Percentiles rank a stretch among this genome's conserved stretches.
phyloP scores from a whole-genome alignment of 1,140 invertebrate species.

The Apis florea region DNA sequence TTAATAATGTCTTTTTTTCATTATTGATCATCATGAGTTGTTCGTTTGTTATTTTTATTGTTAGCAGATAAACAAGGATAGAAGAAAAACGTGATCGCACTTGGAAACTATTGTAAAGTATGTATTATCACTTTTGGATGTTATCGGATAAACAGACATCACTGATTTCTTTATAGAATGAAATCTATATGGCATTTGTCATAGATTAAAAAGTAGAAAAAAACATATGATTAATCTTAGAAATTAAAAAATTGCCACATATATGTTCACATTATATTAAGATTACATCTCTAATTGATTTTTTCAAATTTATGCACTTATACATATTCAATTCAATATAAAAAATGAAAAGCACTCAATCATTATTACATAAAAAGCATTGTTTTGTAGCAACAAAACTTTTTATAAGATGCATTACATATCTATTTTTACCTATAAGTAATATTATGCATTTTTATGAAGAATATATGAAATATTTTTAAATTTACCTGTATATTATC shows the following conservation, averaged over 20 bases:
- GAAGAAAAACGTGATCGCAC: background rate
- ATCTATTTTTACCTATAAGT: too few relatives aligned
- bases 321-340: background rate
- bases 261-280: background rate
- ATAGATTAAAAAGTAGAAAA: background rate
- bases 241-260: background rate
- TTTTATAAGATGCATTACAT: too few relatives aligned
- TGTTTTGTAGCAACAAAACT: too few relatives aligned
- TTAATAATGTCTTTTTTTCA: background rate
- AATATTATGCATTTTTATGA: too few relatives aligned
- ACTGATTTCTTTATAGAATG: conserved; percentile 34
- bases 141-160: conserved; percentile 12
- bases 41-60: background rate
- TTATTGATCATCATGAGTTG: background rate
- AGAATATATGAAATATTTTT: too few relatives aligned
- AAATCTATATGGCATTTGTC: conserved; percentile 7
- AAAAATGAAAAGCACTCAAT: too few relatives aligned
- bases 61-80: conserved; percentile 25
- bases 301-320: too few relatives aligned
- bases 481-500: too few relatives aligned
- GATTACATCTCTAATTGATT: background rate
- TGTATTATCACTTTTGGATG: conserved; percentile 19
- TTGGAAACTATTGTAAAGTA: conserved; percentile 1
- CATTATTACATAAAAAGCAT: too few relatives aligned
- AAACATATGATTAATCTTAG: background rate